These are phyloP conservation scores for Poecilia picta DNA, from an alignment of 2,797 vertebrate genomes.

Conservation along the genomic window DNA sequence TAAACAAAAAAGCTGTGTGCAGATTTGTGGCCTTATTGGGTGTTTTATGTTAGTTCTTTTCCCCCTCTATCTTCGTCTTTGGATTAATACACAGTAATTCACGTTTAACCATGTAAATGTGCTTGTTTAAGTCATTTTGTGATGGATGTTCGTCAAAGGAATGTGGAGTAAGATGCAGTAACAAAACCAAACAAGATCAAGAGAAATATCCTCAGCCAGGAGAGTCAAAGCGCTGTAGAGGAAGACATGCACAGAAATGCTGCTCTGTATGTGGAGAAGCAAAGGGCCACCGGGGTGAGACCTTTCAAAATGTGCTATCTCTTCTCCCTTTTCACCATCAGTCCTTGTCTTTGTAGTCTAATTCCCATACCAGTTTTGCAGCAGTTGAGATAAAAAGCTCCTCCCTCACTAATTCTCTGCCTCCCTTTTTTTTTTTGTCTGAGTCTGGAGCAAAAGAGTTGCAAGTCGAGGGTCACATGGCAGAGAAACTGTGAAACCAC, in stretches of 20 bases:
- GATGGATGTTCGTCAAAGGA: slow-evolving; percentile 53
- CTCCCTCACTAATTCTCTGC: slow-evolving; percentile 27
- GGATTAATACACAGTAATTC: slow-evolving; percentile 23
- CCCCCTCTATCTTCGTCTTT: background rate
- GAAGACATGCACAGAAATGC: slow-evolving; percentile 66
- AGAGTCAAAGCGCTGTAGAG: slow-evolving; percentile 51
- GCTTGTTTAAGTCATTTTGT: slow-evolving; percentile 22
- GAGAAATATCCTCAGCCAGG: slow-evolving; percentile 62
- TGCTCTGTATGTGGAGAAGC: slow-evolving; percentile 50
- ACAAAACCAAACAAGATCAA: slow-evolving; percentile 27
- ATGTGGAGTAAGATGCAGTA: background rate
- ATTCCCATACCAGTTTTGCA: slow-evolving; percentile 44
- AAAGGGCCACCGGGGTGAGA: slow-evolving; percentile 61
- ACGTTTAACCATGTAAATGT: slow-evolving; percentile 15
- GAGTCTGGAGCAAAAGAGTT: slow-evolving; percentile 19
- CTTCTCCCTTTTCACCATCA: slow-evolving; percentile 59
- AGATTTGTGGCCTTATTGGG: slow-evolving; percentile 78
- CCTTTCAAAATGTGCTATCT: slow-evolving; percentile 61
- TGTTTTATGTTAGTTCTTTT: slow-evolving; percentile 52
- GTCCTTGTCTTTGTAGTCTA: slow-evolving; percentile 47
- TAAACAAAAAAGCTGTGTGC: slow-evolving; percentile 77
- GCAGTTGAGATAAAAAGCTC: slow-evolving; percentile 40
- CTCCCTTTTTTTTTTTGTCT: slow-evolving; percentile 15
- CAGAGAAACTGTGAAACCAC: slow-evolving; percentile 67
- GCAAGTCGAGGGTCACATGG: slow-evolving; percentile 57